phyloP scores from a whole-genome alignment of 2,888 invertebrate genomes.

The Dryocosmus kuriphilus region DNA sequence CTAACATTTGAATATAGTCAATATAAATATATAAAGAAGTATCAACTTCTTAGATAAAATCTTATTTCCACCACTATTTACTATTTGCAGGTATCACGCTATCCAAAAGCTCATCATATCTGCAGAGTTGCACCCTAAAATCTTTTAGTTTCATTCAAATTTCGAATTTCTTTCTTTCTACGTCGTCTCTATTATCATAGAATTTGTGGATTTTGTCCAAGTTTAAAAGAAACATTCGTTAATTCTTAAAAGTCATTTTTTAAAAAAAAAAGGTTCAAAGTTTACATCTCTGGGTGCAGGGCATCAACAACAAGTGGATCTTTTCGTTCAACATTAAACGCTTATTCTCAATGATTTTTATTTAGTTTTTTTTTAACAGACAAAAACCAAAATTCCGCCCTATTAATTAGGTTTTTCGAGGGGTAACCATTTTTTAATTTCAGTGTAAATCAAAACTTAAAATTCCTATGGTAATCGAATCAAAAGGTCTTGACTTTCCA shows the following conservation, averaged over 20 bases:
- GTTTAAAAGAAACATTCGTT: constrained; percentile 1
- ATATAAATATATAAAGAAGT: constrained; percentile 45
- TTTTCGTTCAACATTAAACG: constrained; percentile 20
- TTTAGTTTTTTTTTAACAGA: constrained; percentile 8
- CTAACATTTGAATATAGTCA: constrained; percentile 52
- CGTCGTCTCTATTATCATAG: constrained; percentile 26
- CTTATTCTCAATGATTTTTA: constrained; percentile 32
- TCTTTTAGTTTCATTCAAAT: constrained; percentile 37
- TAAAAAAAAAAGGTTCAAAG: not conserved
- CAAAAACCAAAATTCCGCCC: constrained; percentile 16
- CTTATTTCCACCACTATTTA: constrained; percentile 50
- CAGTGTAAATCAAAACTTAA: not conserved
- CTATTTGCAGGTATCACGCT: constrained; percentile 56
- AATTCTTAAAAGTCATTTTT: not conserved
- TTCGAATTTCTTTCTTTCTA: constrained; percentile 44
- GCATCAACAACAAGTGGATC: constrained; percentile 25
- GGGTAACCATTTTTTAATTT: not conserved
- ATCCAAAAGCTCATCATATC: constrained; percentile 39
- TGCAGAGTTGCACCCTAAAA: constrained; percentile 47
- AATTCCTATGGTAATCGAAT: not conserved
- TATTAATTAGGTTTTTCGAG: not conserved
- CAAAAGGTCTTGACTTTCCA: not conserved
- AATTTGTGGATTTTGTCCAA: constrained; percentile 21
- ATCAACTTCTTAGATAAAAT: constrained; percentile 45
- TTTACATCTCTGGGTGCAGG: constrained; percentile 24